Evolutionary conservation across 2,797 vertebrate genomes (phyloP).

Genomic region (Ceyx erithaca): DNA sequence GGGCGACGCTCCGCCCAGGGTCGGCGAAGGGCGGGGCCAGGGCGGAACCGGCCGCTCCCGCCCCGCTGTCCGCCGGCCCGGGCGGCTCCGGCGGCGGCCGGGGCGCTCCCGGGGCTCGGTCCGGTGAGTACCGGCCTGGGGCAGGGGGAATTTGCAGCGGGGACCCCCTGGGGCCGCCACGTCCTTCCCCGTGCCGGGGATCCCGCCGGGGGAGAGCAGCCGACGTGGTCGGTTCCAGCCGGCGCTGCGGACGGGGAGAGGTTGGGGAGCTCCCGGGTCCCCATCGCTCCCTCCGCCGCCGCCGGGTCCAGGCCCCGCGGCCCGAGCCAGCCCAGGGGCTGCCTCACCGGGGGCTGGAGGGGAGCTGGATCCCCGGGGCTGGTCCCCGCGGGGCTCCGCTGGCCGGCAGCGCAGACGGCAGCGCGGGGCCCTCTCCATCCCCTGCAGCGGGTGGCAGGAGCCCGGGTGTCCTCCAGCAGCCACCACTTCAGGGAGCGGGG

Average conservation of each 20-base stretch:
- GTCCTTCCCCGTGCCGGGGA: not conserved
- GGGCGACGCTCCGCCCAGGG: too few species aligned
- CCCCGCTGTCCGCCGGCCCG: too few species aligned
- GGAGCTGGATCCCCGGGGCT: not conserved
- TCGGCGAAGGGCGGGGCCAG: too few species aligned
- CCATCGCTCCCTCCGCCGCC: not conserved
- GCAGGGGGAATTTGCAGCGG: not conserved
- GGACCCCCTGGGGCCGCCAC: not conserved
- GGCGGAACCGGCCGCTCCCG: too few species aligned
- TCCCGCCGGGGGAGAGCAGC: not conserved
- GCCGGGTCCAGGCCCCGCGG: not conserved
- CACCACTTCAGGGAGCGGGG: accelerated
- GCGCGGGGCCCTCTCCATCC: not conserved
- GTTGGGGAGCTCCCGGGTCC: not conserved
- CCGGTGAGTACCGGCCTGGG: not conserved
- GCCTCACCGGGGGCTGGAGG: not conserved
- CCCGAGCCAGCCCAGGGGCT: not conserved
- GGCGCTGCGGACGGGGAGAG: not conserved
- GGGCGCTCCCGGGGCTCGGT: not conserved
- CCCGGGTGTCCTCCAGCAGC: not conserved
- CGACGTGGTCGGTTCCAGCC: not conserved
- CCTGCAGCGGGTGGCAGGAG: not conserved
- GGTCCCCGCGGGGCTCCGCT: not conserved
- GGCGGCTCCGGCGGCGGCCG: too few species aligned
- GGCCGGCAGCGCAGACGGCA: not conserved